These are phyloP conservation scores for Charadrius vociferus DNA, from an alignment of 2,113 vertebrate genomes.

Conservation along the genomic window DNA sequence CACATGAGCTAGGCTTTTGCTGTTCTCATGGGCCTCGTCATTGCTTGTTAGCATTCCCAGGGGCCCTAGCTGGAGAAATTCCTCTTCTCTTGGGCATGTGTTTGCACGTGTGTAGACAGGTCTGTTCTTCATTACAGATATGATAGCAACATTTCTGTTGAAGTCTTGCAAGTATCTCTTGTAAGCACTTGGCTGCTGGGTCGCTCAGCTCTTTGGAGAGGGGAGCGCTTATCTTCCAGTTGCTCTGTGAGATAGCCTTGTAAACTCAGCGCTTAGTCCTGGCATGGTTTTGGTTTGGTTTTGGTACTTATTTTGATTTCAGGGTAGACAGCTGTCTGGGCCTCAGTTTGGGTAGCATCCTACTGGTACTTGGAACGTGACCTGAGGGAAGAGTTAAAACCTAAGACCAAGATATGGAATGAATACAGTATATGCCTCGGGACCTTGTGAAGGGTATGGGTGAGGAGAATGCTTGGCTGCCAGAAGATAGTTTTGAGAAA, in stretches of 20 bases:
- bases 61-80: background rate
- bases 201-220: background rate
- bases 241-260: background rate
- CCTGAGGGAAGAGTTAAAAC: background rate
- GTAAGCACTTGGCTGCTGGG: background rate
- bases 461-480: background rate
- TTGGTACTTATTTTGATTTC: background rate
- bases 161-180: background rate
- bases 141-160: background rate
- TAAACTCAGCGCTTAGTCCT: background rate
- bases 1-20: background rate
- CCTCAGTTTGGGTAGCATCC: background rate
- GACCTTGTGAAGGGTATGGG: background rate
- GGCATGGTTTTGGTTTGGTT: background rate
- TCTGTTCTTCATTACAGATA: background rate
- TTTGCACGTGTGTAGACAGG: fast-evolving
- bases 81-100: background rate
- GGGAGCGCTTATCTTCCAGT: background rate
- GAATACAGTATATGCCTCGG: background rate
- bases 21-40: background rate
- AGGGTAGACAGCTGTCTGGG: too few species aligned
- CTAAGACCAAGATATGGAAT: background rate
- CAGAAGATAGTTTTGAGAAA: background rate
- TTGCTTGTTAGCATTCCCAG: background rate
- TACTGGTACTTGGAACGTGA: background rate